These are phyloP conservation scores for Pseudocheirus occidentalis DNA, from an alignment of 2,797 vertebrate species.

Conservation along the genomic window DNA sequence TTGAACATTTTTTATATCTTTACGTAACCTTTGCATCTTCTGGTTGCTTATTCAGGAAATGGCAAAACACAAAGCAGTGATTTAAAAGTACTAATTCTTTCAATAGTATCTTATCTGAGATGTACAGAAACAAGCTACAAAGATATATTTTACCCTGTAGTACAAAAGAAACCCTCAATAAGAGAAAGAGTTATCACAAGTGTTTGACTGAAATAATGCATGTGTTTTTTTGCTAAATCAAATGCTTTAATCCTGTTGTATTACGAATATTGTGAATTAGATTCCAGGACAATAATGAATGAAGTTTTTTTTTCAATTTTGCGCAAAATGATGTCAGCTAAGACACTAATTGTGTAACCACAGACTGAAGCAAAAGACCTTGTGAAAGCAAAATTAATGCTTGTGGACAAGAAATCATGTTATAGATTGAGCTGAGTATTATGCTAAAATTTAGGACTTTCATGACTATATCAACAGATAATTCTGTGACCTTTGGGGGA, in stretches of 20 bases:
- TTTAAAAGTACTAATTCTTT: slow-evolving; percentile 66
- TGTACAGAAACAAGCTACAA: slow-evolving; percentile 61
- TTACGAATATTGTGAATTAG: slow-evolving; percentile 27
- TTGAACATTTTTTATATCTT: slow-evolving; percentile 47
- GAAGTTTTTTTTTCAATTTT: neutral
- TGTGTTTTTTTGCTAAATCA: neutral
- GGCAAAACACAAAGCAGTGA: slow-evolving; percentile 74
- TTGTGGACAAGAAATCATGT: neutral
- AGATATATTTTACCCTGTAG: neutral
- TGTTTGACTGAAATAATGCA: neutral
- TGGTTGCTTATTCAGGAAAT: slow-evolving; percentile 14
- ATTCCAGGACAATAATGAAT: neutral
- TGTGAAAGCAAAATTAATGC: neutral
- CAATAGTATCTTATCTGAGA: slow-evolving; percentile 65
- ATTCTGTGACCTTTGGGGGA: neutral
- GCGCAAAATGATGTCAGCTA: slow-evolving; percentile 3
- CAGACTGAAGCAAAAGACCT: slow-evolving; percentile 10
- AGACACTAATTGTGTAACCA: slow-evolving; percentile 4
- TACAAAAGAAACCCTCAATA: slow-evolving; percentile 8
- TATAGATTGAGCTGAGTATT: neutral
- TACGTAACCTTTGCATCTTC: slow-evolving; percentile 17
- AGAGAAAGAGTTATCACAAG: neutral
- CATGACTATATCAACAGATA: neutral
- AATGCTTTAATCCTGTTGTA: neutral
- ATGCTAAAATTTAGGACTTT: neutral